Base-by-base conservation (phyloP, 2,113 vertebrate species). In the Nerophis lumbriciformis region DNA sequence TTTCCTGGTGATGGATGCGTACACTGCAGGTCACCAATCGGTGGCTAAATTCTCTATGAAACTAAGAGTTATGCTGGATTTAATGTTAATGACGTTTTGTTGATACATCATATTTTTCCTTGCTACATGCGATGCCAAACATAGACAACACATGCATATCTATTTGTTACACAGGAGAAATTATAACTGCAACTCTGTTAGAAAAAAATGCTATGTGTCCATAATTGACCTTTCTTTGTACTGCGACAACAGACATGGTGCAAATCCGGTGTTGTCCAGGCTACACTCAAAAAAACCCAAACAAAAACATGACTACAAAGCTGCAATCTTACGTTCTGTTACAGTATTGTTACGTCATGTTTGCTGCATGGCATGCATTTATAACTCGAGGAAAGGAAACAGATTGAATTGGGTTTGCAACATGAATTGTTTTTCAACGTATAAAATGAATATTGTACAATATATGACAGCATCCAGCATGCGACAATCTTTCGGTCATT, bases 241-340 rank as follows among this genome's bases (percentile, higher is more conserved):
- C 21, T 0, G 58, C 65, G 56, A 54, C 61, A 51, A 66, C 73
- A 63, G 19, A 50, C 37, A 6, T 39, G 9, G n/a, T 5, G 5
- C 61, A 75, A 71, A 77, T 66, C 65, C 73, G 72, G 45, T 60
- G 72, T 53, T 60, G 14, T 66, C 19, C 8, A 56, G 58, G 14
- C 54, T 42, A 6, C 11, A 11, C 39, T n/a, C 37, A 65, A 45
- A 44, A 68, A 28, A 28, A 0, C 28, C 28, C 38, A 73, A 48
- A 39, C 45, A 57, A 51, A 52, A 21, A 36, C 7, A 51, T 59
- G 8, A 1, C 53, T 21, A 51, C 54, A 45, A n/a, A 61, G 16
- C 52, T 55, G 9, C 2, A 8, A 19, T 55, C 67, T 48, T 38
- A 37, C 45, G 52, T 16, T 35, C 35, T 55, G n/a, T 19, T 48